Percentiles rank a stretch among this genome's conserved stretches.
These are phyloP conservation scores for Sceloporus tristichus DNA, from an alignment of 2,113 vertebrate genomes.

Conservation along the genomic window DNA sequence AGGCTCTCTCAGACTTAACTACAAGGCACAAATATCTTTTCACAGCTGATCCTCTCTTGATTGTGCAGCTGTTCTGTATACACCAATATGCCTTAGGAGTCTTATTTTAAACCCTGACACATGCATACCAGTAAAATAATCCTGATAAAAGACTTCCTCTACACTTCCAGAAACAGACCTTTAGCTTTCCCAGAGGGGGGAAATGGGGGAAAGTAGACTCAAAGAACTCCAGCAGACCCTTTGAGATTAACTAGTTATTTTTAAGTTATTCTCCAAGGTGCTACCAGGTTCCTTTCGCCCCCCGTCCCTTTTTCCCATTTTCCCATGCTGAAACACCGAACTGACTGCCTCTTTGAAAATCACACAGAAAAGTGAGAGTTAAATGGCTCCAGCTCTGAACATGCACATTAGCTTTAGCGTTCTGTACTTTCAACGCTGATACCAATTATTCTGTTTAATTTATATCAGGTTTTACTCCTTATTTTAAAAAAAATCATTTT, in stretches of 20 bases:
- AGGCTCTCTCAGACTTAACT: neutral
- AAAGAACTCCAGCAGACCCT: too few relatives aligned
- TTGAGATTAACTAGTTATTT: too few relatives aligned
- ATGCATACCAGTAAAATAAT: neutral
- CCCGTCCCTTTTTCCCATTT: too few relatives aligned
- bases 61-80: neutral
- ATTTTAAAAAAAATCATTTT: neutral
- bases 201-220: too few relatives aligned
- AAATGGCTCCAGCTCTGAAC: neutral
- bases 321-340: too few relatives aligned
- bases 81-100: constrained; percentile 8
- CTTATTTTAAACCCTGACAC: constrained; percentile 57
- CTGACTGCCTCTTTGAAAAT: neutral
- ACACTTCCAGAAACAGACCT: constrained; percentile 30
- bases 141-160: constrained; percentile 42
- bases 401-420: neutral
- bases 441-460: too few relatives aligned
- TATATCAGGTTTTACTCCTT: neutral
- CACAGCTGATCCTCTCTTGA: constrained; percentile 26
- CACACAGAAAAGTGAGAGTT: constrained; percentile 44
- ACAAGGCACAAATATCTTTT: neutral
- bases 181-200: neutral
- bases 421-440: neutral
- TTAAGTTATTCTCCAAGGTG: too few relatives aligned
- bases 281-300: too few relatives aligned